Base-by-base conservation (phyloP, 2,113 vertebrate genomes). In the Corythoichthys haematopterus region DNA sequence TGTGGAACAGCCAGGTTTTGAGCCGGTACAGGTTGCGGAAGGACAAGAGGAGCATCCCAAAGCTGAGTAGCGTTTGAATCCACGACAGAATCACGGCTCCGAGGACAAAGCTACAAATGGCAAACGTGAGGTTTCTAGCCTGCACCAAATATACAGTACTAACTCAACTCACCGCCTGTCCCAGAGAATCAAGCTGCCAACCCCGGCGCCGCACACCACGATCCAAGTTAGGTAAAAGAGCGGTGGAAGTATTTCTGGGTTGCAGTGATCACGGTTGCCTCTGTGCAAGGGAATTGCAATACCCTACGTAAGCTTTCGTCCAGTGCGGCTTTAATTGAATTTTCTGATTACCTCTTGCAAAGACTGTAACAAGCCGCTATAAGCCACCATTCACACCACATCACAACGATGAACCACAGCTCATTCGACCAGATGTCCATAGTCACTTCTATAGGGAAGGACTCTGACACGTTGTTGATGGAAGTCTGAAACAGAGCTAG, bases 171-270 rank as follows among this genome's bases (percentile, higher is more conserved):
- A 90, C 90, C 78, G 73, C 15, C 65, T 69, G 50, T 72, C 66
- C 82, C 81, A 88, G 1, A 88, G 65, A 65, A 47, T 2, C 51
- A 85, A 67, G 60, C 64, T 79, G 47, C 50, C 76, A 3, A 85
- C 71, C 38, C 84, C 84, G 8, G 64, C 10, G 6, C 71, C 2
- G 13, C 79, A 84, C 5, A 84, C 62, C 1, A 68, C 2, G 13
- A 62, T 48, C 90, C 88, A 91, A 15, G 78, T 53, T 14, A 82
- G 51, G 58, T 86, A 90, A 59, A 90, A 88, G 4, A 59, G 11
- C 1, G 85, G 88, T 61, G 86, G 74, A 47, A 90, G 87, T 48
- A 91, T 76, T 64, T 85, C 80, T 13, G 86, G 87, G 71, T 85
- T 82, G 65, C 74, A 80, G 35, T 70, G 83, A 35, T 74, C 65